Evolutionary conservation across 1,140 invertebrate species (phyloP).

Genomic region (Nephila pilipes): DNA sequence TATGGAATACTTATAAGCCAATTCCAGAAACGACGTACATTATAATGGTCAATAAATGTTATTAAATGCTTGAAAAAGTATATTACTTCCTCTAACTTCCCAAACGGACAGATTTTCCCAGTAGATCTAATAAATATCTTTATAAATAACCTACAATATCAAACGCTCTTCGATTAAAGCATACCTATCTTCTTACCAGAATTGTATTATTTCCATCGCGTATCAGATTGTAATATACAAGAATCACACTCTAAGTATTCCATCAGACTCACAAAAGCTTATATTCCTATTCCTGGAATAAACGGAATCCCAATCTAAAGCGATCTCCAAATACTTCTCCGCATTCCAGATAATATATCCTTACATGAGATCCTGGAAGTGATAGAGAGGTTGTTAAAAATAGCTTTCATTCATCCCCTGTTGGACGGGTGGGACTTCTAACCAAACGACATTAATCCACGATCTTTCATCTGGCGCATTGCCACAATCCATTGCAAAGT

Average conservation of each 20-base stretch:
- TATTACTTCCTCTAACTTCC: too few relatives aligned
- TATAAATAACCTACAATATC: too few relatives aligned
- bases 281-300: neutral
- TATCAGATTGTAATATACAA: neutral
- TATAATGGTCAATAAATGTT: too few relatives aligned
- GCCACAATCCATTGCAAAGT: conserved; percentile 47
- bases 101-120: too few relatives aligned
- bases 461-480: conserved; percentile 42
- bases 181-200: too few relatives aligned
- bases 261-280: neutral
- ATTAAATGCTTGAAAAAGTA: too few relatives aligned
- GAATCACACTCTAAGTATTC: neutral
- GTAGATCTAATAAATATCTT: too few relatives aligned
- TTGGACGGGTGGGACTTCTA: conserved; percentile 32
- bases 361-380: neutral
- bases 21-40: too few relatives aligned
- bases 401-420: conserved; percentile 14
- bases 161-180: too few relatives aligned
- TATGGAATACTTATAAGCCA: too few relatives aligned
- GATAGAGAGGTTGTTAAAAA: conserved; percentile 65
- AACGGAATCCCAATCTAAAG: neutral
- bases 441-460: conserved; percentile 66
- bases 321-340: neutral
- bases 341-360: neutral
- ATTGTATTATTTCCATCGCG: too few relatives aligned